These are phyloP conservation scores for Tokudaia tokunoshimensis DNA, from an alignment of 2,797 vertebrate genomes.

Conservation along the genomic window DNA sequence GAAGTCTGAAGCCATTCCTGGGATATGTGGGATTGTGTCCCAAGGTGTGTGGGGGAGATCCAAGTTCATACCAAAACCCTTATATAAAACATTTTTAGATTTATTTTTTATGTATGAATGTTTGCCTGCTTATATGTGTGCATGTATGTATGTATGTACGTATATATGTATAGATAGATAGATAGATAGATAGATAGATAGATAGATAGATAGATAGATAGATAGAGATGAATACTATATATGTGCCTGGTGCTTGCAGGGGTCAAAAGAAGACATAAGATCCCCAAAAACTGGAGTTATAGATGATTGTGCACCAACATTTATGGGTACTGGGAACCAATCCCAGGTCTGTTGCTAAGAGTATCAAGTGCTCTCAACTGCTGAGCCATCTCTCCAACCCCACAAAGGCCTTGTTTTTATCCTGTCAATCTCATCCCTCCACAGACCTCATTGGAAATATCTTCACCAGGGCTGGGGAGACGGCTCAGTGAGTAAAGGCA, in stretches of 20 bases:
- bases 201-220: neutral
- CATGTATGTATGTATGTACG: no score
- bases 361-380: neutral
- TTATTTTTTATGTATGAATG: neutral
- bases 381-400: neutral
- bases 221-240: neutral
- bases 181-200: no score
- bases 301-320: neutral
- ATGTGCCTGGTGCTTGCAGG: neutral
- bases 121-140: neutral
- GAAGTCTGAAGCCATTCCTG: neutral
- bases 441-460: neutral
- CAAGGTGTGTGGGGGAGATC: neutral
- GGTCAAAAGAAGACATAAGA: neutral
- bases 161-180: no score
- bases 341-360: neutral
- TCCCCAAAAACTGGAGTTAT: neutral
- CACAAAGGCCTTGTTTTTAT: neutral
- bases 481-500: neutral
- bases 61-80: slow-evolving; percentile 5
- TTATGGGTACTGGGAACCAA: neutral
- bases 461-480: no score
- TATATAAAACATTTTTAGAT: neutral
- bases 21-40: neutral
- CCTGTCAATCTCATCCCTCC: neutral